A percentile compares a stretch with the other conserved stretches of the same genome.
phyloP scores from a whole-genome alignment of 2,888 invertebrate genomes.

The Xylota segnis region DNA sequence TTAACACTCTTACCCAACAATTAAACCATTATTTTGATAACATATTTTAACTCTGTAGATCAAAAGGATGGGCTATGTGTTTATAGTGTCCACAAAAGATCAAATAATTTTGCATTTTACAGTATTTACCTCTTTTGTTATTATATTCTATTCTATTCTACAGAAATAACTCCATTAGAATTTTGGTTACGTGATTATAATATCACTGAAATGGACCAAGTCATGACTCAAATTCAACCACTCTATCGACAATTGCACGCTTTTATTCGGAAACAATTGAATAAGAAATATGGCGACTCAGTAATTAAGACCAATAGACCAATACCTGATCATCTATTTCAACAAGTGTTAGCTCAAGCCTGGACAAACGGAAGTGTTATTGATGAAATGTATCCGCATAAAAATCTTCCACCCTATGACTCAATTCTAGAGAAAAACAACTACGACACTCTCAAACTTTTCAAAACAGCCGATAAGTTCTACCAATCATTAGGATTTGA shows the following conservation, averaged over 20 bases:
- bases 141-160: too few relatives aligned
- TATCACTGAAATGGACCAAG: constrained; percentile 85
- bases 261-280: constrained; percentile 89
- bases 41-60: too few relatives aligned
- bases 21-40: too few relatives aligned
- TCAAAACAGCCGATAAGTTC: constrained; percentile 39
- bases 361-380: constrained; percentile 23
- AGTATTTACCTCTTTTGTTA: too few relatives aligned
- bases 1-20: too few relatives aligned
- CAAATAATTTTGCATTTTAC: too few relatives aligned
- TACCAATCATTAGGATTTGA: constrained; percentile 48
- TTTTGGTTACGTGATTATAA: constrained; percentile 7
- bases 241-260: constrained; percentile 91
- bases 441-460: constrained; percentile 1
- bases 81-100: too few relatives aligned
- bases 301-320: constrained; percentile 17
- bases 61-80: too few relatives aligned
- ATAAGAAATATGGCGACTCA: constrained; percentile 17
- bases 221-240: constrained; percentile 90
- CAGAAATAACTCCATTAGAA: not conserved
- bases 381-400: constrained; percentile 1
- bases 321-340: constrained; percentile 47
- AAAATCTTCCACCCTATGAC: constrained; percentile 20
- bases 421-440: constrained; percentile 11
- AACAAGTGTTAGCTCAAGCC: constrained; percentile 33